These are phyloP conservation scores for Catamblyrhynchus diadema DNA, from an alignment of 2,797 vertebrate species.

Conservation along the genomic window DNA sequence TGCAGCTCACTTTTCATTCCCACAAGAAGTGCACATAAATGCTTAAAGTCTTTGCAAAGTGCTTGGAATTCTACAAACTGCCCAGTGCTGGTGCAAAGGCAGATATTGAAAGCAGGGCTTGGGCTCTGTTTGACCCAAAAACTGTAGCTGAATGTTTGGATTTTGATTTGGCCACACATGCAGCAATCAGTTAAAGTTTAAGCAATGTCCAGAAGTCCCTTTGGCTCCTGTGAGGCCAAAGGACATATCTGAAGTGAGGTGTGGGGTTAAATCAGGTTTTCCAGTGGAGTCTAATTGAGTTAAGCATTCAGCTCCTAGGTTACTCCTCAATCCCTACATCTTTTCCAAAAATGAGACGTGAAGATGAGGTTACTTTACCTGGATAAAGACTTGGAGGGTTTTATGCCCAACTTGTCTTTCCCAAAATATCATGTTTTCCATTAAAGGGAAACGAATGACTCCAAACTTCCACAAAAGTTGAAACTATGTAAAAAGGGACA, in stretches of 20 bases:
- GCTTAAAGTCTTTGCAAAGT: not conserved
- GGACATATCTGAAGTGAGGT: not conserved
- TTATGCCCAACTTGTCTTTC: not conserved
- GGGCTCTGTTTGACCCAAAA: not conserved
- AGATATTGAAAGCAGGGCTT: not conserved
- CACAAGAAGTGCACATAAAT: rapidly evolving
- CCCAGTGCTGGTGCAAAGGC: not conserved
- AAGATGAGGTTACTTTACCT: not conserved
- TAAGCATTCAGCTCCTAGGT: not conserved
- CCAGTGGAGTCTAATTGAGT: not conserved
- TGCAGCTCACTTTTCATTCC: not conserved
- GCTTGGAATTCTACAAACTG: not conserved
- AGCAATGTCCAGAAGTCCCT: not conserved
- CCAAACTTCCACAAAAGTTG: not conserved
- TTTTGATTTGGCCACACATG: not conserved
- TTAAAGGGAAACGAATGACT: not conserved
- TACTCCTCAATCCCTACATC: not conserved
- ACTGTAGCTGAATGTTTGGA: not conserved
- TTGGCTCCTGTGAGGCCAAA: not conserved
- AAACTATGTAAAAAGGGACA: not conserved
- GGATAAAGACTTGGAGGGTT: not conserved
- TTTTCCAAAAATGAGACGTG: not conserved
- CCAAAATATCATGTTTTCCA: not conserved
- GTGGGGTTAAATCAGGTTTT: not conserved
- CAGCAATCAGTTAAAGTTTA: slow-evolving; percentile 20